These are phyloP conservation scores for Byasa hedistus DNA, from an alignment of 2,888 invertebrate genomes.

Conservation along the genomic window DNA sequence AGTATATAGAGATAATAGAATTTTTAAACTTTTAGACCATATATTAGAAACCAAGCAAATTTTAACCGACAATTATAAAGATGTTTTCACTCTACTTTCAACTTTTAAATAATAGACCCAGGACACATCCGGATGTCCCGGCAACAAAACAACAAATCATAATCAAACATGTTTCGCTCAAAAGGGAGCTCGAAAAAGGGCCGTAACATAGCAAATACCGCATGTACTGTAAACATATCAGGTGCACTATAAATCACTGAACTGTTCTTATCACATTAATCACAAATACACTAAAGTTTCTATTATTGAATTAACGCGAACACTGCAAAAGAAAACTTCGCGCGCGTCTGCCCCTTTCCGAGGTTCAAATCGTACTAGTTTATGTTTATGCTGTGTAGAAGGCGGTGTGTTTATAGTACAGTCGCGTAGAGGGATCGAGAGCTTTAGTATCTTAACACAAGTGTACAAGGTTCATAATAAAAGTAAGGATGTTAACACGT, in stretches of 20 bases:
- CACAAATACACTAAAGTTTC: constrained; percentile 52
- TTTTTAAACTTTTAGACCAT: not conserved
- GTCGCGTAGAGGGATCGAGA: constrained; percentile 5
- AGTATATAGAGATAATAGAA: constrained; percentile 6
- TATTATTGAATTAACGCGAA: constrained; percentile 53
- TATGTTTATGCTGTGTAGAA: constrained; percentile 33
- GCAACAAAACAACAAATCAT: constrained; percentile 74
- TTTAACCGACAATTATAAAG: not conserved
- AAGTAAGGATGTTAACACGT: constrained; percentile 48
- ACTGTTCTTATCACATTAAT: constrained; percentile 51
- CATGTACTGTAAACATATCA: constrained; percentile 48
- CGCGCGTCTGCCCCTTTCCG: constrained; percentile 58
- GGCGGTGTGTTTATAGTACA: constrained; percentile 26
- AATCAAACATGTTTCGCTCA: constrained; percentile 71
- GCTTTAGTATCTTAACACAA: constrained; percentile 8
- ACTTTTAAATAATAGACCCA: constrained; percentile 4
- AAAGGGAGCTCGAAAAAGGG: constrained; percentile 58
- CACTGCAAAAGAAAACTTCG: constrained; percentile 42
- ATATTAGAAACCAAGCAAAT: constrained; percentile 3
- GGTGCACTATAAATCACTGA: constrained; percentile 36
- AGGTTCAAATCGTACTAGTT: constrained; percentile 60
- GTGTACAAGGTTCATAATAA: constrained; percentile 3
- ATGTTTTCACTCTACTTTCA: not conserved
- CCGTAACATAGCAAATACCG: constrained; percentile 50
- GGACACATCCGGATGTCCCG: constrained; percentile 66